Conservation (phyloP, 2,888 invertebrate genomes). For the Pimpla rufipes region DNA sequence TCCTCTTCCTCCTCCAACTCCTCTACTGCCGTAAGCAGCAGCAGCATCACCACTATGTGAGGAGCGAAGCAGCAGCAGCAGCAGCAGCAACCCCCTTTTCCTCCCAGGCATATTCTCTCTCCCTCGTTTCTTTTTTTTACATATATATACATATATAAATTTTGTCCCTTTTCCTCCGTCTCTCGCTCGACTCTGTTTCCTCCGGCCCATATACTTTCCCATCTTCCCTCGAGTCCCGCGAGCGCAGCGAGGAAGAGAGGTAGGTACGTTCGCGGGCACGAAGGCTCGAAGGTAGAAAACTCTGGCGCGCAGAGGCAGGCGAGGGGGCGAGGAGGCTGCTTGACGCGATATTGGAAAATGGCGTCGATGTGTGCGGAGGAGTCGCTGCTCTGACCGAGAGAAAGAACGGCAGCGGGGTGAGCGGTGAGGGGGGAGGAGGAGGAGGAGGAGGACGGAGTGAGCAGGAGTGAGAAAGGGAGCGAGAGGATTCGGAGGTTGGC, state of each 20-base stretch:
- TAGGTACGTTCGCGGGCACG: conserved; percentile 4
- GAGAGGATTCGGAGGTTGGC: conserved; percentile 61
- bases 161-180: conserved; percentile 34
- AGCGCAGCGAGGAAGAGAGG: conserved; percentile 67
- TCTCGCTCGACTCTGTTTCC: conserved; percentile 58
- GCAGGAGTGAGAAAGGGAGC: conserved; percentile 64
- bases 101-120: conserved; percentile 54
- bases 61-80: conserved; percentile 44
- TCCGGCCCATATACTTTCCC: conserved; percentile 58
- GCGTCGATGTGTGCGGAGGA: conserved; percentile 81
- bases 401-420: conserved; percentile 25
- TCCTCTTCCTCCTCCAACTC: neutral
- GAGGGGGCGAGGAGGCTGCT: conserved; percentile 75
- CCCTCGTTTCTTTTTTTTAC: conserved; percentile 63
- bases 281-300: conserved; percentile 56
- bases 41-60: conserved; percentile 42
- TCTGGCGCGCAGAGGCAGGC: conserved; percentile 31
- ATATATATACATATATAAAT: conserved; percentile 24
- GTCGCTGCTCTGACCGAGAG: conserved; percentile 68
- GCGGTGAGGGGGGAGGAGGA: conserved; percentile 63
- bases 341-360: conserved; percentile 84
- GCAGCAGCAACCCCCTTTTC: conserved; percentile 64
- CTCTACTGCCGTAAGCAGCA: conserved; percentile 45
- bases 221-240: conserved; percentile 50
- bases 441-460: conserved; percentile 65